phyloP scores from a whole-genome alignment of 2,888 invertebrate genomes.

The Gari tellinella region DNA sequence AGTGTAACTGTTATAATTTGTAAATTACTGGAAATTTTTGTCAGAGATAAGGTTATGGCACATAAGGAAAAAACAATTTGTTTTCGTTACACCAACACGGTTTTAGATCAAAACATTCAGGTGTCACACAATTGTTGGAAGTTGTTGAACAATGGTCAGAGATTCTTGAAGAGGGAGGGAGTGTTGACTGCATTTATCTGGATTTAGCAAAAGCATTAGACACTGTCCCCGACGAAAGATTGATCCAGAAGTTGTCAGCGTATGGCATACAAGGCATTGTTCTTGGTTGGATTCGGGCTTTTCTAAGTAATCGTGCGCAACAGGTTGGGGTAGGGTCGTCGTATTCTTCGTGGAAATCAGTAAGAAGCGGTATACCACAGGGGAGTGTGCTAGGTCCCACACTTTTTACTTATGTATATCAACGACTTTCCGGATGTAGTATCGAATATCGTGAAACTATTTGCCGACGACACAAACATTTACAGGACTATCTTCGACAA shows the following conservation, averaged over 20 bases:
- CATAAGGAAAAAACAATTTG: slow-evolving; percentile 4
- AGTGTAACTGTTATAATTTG: slow-evolving; percentile 3
- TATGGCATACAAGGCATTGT: too few species aligned
- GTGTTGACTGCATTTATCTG: slow-evolving; percentile 12
- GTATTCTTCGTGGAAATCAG: too few species aligned
- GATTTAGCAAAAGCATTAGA: slow-evolving; percentile 27
- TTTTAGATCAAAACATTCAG: slow-evolving; percentile 1
- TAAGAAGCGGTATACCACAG: slow-evolving; percentile 8
- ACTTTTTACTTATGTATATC: slow-evolving; percentile 8
- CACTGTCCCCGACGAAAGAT: slow-evolving; percentile 14
- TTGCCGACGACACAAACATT: too few species aligned
- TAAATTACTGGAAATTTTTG: slow-evolving; percentile 6
- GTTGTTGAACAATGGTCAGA: too few species aligned
- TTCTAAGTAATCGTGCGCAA: slow-evolving; percentile 2
- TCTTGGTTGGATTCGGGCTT: slow-evolving; percentile 3
- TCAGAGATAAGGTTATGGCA: slow-evolving; percentile 12
- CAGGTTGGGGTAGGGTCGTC: slow-evolving; percentile 6
- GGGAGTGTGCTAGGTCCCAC: slow-evolving; percentile 18
- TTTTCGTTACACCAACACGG: slow-evolving; percentile 9
- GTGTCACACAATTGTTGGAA: slow-evolving; percentile 4
- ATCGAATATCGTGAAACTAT: too few species aligned
- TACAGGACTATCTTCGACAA: too few species aligned
- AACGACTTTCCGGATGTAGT: too few species aligned
- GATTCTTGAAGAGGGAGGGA: slow-evolving; percentile 5
- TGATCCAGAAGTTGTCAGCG: slow-evolving; percentile 5